A percentile compares a stretch with the other conserved stretches of the same genome.
phyloP scores from a whole-genome alignment of 2,888 invertebrate species.

The Thymelicus sylvestris region DNA sequence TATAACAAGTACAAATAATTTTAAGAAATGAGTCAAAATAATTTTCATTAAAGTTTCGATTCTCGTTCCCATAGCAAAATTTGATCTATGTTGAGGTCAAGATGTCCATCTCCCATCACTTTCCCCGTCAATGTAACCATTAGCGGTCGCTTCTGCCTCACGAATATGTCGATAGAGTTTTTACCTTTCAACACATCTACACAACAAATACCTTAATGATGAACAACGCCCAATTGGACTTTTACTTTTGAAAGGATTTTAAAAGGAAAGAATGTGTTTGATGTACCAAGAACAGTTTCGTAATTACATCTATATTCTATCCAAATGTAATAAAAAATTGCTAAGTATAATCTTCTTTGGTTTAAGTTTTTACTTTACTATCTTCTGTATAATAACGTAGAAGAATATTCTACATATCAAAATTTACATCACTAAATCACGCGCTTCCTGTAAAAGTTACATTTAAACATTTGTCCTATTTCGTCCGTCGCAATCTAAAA shows the following conservation, averaged over 20 bases:
- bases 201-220: constrained; percentile 11
- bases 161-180: constrained; percentile 2
- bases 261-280: background rate
- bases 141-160: constrained; percentile 12
- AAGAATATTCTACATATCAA: background rate
- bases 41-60: background rate
- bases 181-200: constrained; percentile 1
- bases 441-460: background rate
- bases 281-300: too few relatives aligned
- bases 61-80: constrained; percentile 1
- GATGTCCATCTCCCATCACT: constrained; percentile 7
- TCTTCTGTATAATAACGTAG: too few relatives aligned
- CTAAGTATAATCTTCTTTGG: too few relatives aligned
- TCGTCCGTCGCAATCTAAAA: constrained; percentile 54
- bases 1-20: too few relatives aligned
- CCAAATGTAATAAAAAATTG: too few relatives aligned
- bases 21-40: background rate
- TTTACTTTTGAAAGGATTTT: constrained; percentile 11
- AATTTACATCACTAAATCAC: background rate
- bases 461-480: constrained; percentile 42
- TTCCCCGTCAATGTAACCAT: background rate
- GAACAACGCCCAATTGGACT: background rate
- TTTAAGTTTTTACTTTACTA: too few relatives aligned
- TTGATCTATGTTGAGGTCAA: background rate
- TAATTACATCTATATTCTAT: too few relatives aligned